A percentile compares a stretch with the other conserved stretches of the same genome.
Conservation (phyloP, 2,113 vertebrate genomes). For the Macquaria ambigua region DNA sequence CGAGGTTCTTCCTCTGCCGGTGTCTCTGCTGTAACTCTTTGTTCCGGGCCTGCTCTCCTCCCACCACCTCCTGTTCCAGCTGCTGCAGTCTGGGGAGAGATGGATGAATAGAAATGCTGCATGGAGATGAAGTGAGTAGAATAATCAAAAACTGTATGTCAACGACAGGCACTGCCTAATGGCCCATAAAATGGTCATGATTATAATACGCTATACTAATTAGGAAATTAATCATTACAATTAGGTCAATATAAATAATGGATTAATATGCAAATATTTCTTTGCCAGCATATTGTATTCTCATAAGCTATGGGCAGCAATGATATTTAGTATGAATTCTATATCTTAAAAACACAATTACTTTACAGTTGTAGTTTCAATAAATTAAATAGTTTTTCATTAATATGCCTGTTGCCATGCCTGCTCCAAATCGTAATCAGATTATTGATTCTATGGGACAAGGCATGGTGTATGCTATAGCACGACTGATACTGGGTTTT, state of each 20-base stretch:
- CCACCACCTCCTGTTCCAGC: constrained; percentile 89
- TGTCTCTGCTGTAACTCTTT: constrained; percentile 88
- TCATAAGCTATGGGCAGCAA: neutral
- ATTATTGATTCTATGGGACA: neutral
- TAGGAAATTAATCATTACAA: neutral
- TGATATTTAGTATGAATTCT: neutral
- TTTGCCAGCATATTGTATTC: neutral
- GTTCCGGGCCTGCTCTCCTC: constrained; percentile 91
- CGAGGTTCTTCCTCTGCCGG: constrained; percentile 80
- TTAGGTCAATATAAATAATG: neutral
- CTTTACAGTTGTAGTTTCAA: neutral
- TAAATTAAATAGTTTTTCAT: neutral
- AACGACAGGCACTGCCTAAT: neutral
- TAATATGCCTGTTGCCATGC: neutral
- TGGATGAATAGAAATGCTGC: neutral
- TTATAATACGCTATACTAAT: neutral
- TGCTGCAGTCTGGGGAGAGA: constrained; percentile 86
- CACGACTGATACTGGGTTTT: neutral
- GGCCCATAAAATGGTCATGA: no score
- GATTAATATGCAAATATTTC: neutral
- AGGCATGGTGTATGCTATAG: neutral
- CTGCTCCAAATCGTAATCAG: neutral
- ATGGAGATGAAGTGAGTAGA: no score
- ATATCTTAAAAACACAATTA: neutral
- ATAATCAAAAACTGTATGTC: neutral